Evolutionary conservation across 2,888 invertebrate genomes (phyloP).

Genomic region (Stenichneumon culpator): DNA sequence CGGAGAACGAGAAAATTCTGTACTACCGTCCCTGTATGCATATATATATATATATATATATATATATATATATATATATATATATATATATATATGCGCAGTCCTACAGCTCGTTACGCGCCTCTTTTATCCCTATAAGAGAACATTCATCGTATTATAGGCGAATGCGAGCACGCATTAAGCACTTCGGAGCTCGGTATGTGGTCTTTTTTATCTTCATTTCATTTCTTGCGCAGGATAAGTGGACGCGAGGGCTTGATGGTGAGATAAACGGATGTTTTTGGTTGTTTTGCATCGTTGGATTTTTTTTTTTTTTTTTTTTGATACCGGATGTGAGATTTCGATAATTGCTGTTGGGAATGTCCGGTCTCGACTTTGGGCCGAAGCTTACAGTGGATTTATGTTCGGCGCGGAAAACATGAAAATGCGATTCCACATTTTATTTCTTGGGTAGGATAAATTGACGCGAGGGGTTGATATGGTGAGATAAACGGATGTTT

Average conservation of each 20-base stretch:
- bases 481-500: neutral
- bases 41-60: conserved; percentile 6
- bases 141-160: conserved; percentile 38
- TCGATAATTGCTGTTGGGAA: too few species aligned
- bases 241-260: neutral
- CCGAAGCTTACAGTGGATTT: too few species aligned
- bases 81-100: conserved; percentile 3
- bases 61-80: conserved; percentile 4
- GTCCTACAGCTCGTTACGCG: conserved; percentile 52
- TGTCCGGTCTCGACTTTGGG: too few species aligned
- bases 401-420: too few species aligned
- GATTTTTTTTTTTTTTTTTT: neutral
- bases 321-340: too few species aligned
- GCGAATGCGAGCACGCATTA: conserved; percentile 45
- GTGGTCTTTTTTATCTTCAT: neutral
- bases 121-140: conserved; percentile 38
- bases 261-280: neutral
- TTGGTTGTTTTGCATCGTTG: neutral
- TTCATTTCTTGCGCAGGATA: conserved; percentile 13
- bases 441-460: conserved; percentile 15
- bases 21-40: neutral
- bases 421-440: neutral
- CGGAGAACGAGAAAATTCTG: conserved; percentile 33
- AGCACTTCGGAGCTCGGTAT: conserved; percentile 32
- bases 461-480: neutral